Base-by-base conservation (phyloP, 2,797 vertebrate species). In the Hydrocynus forskahlii region DNA sequence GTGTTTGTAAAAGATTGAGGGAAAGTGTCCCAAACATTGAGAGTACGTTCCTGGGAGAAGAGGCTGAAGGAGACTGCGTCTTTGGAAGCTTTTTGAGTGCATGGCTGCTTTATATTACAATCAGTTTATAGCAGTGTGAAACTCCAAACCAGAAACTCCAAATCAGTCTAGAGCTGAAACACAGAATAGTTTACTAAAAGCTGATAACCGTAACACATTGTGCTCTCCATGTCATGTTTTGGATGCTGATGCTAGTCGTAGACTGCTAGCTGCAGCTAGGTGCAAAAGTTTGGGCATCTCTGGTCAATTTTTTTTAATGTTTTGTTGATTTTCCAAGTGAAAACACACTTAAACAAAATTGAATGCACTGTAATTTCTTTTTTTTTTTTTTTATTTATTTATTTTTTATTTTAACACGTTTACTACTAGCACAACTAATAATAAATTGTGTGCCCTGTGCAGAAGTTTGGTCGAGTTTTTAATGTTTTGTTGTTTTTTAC, bases 41-140 rank as follows among this genome's bases (percentile, higher is more conserved):
- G 70, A 76, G 72, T 76, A 79, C 25, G 63, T 79, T 68, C 7
- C 62, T 75, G 63, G 38, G 59, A 66, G 59, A 64, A 38, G 71
- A 43, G 23, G n/a, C 19, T 71, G 74, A 84, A 84, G 82, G 82
- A 83, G 82, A 76, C 77, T 64, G 78, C 21, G 25, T 77, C 73
- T 67, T 43, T 52, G 43, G 10, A 0, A 21, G 13, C 71, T 43
- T 71, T 77, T 57, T n/a, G 10, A 76, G 54, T 9, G 10, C 19
- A 4, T 7, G 29, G 25, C 38, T 62, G 78, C 8, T 60, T 77
- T 64, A 48, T 50, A 66, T 83, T 84, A 77, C 60, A 12, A 59
- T 77, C 62, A 9, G 68, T 67, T 2, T 50, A 9, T 43, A 66
- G 54, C 67, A 29, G 38, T 2, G 1, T 12, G 67, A 76, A 76